phyloP scores from a whole-genome alignment of 2,113 vertebrate species.

The Peromyscus maniculatus region DNA sequence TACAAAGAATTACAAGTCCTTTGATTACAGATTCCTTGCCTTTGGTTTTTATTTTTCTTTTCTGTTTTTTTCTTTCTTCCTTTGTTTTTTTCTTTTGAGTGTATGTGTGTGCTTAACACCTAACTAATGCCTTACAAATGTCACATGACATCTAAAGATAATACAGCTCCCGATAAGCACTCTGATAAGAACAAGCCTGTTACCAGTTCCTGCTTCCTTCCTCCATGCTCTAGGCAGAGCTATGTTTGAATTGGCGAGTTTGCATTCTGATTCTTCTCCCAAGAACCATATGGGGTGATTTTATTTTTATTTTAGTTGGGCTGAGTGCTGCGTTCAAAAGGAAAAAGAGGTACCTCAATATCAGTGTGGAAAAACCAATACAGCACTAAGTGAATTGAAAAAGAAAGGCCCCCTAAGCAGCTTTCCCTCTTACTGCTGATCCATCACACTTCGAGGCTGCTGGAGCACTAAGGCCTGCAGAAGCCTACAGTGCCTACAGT shows the following conservation, averaged over 20 bases:
- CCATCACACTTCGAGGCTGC: not conserved
- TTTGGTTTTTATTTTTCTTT: not conserved
- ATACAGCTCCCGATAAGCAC: not conserved
- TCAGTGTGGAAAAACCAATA: not conserved
- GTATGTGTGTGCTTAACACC: not conserved
- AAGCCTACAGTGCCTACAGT: not conserved
- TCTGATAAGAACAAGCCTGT: not conserved
- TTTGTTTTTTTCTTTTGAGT: not conserved
- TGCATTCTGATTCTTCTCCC: not conserved
- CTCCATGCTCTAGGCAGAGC: not conserved
- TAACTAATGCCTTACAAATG: not conserved
- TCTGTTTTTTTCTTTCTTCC: not conserved
- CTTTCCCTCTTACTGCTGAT: not conserved
- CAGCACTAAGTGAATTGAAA: not conserved
- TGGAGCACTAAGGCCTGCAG: not conserved
- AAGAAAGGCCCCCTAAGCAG: not conserved
- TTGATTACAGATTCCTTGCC: not conserved
- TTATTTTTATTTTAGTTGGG: not conserved
- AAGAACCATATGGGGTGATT: not conserved
- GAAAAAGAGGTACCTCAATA: conserved; percentile 28
- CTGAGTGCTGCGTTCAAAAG: not conserved
- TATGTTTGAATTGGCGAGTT: not conserved
- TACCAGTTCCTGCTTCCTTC: not conserved
- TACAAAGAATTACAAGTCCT: not conserved
- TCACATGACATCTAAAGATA: not conserved